Evolutionary conservation across 2,888 invertebrate genomes (phyloP).

Genomic region (Tupiocoris notatus): DNA sequence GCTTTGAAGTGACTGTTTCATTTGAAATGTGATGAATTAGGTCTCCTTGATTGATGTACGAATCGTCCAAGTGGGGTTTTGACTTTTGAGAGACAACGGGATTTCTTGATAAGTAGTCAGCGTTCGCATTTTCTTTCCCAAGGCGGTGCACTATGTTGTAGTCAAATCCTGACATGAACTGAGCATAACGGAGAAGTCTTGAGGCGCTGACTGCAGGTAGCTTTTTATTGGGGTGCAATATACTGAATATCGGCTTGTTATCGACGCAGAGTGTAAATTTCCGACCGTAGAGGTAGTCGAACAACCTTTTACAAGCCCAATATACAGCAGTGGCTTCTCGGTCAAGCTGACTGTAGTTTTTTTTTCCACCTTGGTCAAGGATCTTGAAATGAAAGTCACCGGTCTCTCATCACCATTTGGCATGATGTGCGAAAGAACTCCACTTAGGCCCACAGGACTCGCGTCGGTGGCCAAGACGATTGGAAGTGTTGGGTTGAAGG

Average conservation of each 20-base stretch:
- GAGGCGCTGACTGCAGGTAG: background rate
- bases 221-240: background rate
- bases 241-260: background rate
- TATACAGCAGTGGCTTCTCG: background rate
- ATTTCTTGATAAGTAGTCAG: constrained; percentile 41
- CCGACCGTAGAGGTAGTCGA: background rate
- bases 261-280: background rate
- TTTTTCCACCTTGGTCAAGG: background rate
- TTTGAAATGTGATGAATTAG: constrained; percentile 5
- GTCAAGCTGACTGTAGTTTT: background rate
- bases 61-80: background rate
- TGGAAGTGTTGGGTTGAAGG: background rate
- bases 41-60: background rate
- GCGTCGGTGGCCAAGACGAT: background rate
- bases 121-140: constrained; percentile 35
- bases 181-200: background rate
- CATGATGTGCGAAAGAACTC: background rate
- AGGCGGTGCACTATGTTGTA: background rate
- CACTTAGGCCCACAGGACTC: background rate
- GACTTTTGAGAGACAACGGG: background rate
- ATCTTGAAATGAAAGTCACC: background rate
- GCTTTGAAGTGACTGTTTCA: constrained; percentile 8
- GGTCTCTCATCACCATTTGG: background rate
- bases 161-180: background rate
- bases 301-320: background rate